Evolutionary conservation across 2,888 invertebrate species (phyloP), one percentile per base, ranked within the genome.

Genomic region (Thereva unica): DNA sequence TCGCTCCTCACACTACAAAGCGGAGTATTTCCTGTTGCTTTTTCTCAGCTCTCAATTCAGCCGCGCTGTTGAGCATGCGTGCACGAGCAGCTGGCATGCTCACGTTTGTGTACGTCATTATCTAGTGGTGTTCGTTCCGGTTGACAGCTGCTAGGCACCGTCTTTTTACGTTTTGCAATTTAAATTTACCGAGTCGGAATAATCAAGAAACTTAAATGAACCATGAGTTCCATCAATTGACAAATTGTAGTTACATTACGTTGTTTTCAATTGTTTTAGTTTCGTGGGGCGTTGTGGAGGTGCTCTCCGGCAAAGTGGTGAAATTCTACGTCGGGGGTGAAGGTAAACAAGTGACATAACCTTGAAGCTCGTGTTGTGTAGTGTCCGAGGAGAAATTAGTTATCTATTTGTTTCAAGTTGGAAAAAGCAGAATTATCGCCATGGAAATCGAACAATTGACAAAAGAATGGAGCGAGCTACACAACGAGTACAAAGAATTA

Each of bases 381-480:
- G 23, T 23, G 23, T 23, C 23, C 23, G 23, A 5, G 10, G n/a
- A 44, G 38, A 45, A 7, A 34, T 7, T 42, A 37, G 23, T 5
- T 53, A n/a, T 35, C 53, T n/a, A 10, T 41, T 35, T 40, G 3
- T 35, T 5, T 38, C 9, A 54, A 35, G 1, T 35, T 52, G 34
- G 71, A 63, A 6, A 23, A 50, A 49, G 41, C 41, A 50, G 1
- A 23, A 23, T 23, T 61, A 61, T 10, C 5, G 23, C 41, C 53
- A 86, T 86, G 86, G 86, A 88, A 75, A 80, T 85, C 70, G 85
- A 86, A 72, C 86, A 87, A 73, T 84, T 81, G 59, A 69, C 67
- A 49, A 87, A 87, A 76, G 93, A 93, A 77, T 93, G 92, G 90
- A 86, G 89, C 71, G 93, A 93, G 77, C 83, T 94, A 71, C 81